phyloP scores from a whole-genome alignment of 2,888 invertebrate species.

The Sepioteuthis lessoniana region DNA sequence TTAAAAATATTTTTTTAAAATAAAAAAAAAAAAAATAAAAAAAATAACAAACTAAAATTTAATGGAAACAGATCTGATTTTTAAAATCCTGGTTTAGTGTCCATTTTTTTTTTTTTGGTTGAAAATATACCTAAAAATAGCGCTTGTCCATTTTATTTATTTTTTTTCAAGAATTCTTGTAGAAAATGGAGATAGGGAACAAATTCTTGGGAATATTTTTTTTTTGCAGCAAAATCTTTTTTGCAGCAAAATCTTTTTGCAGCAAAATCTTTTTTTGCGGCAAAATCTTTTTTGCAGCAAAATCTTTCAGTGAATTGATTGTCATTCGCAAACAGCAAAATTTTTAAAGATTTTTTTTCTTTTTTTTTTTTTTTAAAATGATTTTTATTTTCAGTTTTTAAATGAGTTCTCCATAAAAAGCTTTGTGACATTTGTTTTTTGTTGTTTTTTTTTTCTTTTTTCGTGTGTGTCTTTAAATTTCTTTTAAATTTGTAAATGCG shows the following conservation, averaged over 20 bases:
- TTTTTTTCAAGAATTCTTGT: conserved; percentile 1
- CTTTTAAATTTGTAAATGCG: no score
- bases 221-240: neutral
- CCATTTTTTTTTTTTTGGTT: neutral
- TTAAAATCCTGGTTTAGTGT: no score
- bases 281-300: no score
- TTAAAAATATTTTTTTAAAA: neutral
- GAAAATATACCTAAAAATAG: no score
- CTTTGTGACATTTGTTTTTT: neutral
- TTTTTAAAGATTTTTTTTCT: no score
- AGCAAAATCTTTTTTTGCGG: no score
- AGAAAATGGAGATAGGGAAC: neutral
- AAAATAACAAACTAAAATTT: neutral
- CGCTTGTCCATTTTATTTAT: neutral
- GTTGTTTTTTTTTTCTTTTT: neutral
- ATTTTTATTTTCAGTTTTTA: neutral
- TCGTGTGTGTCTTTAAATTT: no score
- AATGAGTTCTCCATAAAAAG: neutral
- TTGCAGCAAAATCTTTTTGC: no score
- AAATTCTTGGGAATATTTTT: neutral
- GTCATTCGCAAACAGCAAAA: neutral
- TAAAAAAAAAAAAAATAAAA: neutral
- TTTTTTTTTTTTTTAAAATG: no score
- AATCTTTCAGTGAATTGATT: neutral
- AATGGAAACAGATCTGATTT: neutral